Base-by-base conservation (phyloP, 2,888 invertebrate species). In the Gryllus longicercus region DNA sequence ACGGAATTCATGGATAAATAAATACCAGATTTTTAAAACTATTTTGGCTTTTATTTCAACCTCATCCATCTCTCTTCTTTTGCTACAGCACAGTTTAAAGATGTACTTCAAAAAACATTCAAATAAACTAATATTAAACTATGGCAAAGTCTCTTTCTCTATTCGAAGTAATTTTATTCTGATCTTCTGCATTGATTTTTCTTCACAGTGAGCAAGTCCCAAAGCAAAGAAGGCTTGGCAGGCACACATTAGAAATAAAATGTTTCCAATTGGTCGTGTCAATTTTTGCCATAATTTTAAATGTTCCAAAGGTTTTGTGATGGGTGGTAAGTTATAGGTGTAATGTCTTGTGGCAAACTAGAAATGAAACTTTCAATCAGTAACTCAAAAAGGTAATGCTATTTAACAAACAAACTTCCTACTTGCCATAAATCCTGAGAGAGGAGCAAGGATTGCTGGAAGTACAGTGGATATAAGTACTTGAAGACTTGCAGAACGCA, bases 321-420 rank as follows among this genome's bases (percentile, higher is more conserved):
- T 84, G n/a, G 90, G 88, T 5, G 94, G 94, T 38, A 93, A 83
- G 82, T 92, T 88, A 83, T 88, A 91, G 8, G 93, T 93, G 78
- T 86, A 88, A 85, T 91, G 91, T 81, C 90, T 88, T 78, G 89
- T 88, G 50, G 92, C 92, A 82, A 92, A 88, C 92, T 92, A 87
- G 83, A 90, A 89, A 82, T 84, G 84, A 84, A 82, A 75, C 18
- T 74, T 74, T 18, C 21, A 74, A n/a, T n/a, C 21, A 74, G 18
- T 74, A 11, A 74, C 11, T 11, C 16, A 2, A 23, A 11, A 74
- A 38, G 8, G 38, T 38, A 38, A 38, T 38, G 38, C 8, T 38
- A 38, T 8, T 38, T 5, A 8, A 38, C 38, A 14, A 63, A 18
- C 63, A 63, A 63, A 5, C 14, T 63, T 63, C 63, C 4, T n/a